Percentiles rank a stretch among this genome's conserved stretches.
Evolutionary conservation across 2,797 vertebrate genomes (phyloP).

Genomic region (Gouania willdenowi): DNA sequence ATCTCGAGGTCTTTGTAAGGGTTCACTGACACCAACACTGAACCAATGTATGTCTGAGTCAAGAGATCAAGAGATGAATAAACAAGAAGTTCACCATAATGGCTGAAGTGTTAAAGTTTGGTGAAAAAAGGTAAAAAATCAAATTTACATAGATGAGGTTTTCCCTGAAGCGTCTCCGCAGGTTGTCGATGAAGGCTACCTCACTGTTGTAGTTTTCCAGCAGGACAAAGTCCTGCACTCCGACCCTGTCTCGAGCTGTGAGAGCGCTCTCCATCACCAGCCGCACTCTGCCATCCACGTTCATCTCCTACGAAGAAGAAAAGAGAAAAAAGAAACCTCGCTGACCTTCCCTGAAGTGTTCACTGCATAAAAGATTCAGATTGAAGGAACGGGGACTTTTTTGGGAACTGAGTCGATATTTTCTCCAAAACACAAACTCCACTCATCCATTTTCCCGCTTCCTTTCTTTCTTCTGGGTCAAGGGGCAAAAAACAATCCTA

Average conservation of each 20-base stretch:
- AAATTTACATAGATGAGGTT: slow-evolving; percentile 87
- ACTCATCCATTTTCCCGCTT: no score
- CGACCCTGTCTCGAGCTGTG: slow-evolving; percentile 86
- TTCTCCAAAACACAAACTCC: no score
- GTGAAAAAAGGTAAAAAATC: neutral
- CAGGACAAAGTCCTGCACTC: slow-evolving; percentile 90
- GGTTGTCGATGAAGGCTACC: slow-evolving; percentile 85
- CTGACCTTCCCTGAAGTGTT: neutral
- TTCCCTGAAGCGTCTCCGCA: slow-evolving; percentile 84
- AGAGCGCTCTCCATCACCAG: slow-evolving; percentile 86
- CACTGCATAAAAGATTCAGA: neutral
- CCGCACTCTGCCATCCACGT: slow-evolving; percentile 67
- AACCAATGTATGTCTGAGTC: slow-evolving; percentile 89
- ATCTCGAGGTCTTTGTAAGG: slow-evolving; percentile 85
- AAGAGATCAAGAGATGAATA: slow-evolving; percentile 11
- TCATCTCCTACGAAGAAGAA: slow-evolving; percentile 56
- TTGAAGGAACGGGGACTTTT: no score
- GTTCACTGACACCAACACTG: slow-evolving; percentile 87
- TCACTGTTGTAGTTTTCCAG: slow-evolving; percentile 89
- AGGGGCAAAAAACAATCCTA: slow-evolving; percentile 18
- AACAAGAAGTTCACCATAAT: slow-evolving; percentile 3
- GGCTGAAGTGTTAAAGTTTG: slow-evolving; percentile 1
- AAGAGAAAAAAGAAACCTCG: neutral
- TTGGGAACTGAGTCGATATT: neutral
- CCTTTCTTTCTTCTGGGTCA: no score